Percentiles rank a stretch among this genome's conserved stretches.
phyloP scores from a whole-genome alignment of 92 coral and sea anemone genomes.

The Blastomussa wellsi region DNA sequence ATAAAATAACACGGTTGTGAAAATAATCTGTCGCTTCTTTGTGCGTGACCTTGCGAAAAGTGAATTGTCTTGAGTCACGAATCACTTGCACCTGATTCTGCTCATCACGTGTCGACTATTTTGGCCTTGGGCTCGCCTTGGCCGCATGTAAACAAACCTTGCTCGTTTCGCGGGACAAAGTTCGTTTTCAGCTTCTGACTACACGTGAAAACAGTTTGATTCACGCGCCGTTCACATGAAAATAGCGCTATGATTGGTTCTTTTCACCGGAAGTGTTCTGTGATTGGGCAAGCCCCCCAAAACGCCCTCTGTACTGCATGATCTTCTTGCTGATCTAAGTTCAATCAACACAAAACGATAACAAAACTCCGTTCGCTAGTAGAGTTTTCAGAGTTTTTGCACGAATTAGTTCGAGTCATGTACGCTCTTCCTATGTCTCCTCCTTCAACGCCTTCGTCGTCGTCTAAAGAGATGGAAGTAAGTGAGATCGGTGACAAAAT shows the following conservation, averaged over 20 bases:
- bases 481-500: conserved; percentile 41
- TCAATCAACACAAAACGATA: conserved; percentile 70
- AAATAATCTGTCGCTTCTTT: neutral
- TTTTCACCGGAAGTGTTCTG: conserved; percentile 35
- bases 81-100: conserved; percentile 7
- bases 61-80: conserved; percentile 23
- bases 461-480: conserved; percentile 86
- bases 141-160: conserved; percentile 68
- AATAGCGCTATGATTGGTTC: conserved; percentile 81
- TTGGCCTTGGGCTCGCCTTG: conserved; percentile 33
- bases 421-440: conserved; percentile 98
- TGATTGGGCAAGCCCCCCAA: conserved; percentile 96
- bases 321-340: conserved; percentile 90
- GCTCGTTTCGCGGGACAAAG: conserved; percentile 70
- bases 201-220: conserved; percentile 81
- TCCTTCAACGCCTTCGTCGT: conserved; percentile 95
- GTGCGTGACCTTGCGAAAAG: conserved; percentile 30
- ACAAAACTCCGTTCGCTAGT: conserved; percentile 55
- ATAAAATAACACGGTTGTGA: neutral
- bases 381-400: conserved; percentile 33
- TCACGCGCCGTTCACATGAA: conserved; percentile 99
- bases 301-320: conserved; percentile 93
- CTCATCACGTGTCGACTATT: conserved; percentile 58
- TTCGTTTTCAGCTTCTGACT: conserved; percentile 63
- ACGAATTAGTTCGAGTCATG: conserved; percentile 50